phyloP scores from a whole-genome alignment of 2,888 invertebrate genomes.

The Gisinianus flammeolus region DNA sequence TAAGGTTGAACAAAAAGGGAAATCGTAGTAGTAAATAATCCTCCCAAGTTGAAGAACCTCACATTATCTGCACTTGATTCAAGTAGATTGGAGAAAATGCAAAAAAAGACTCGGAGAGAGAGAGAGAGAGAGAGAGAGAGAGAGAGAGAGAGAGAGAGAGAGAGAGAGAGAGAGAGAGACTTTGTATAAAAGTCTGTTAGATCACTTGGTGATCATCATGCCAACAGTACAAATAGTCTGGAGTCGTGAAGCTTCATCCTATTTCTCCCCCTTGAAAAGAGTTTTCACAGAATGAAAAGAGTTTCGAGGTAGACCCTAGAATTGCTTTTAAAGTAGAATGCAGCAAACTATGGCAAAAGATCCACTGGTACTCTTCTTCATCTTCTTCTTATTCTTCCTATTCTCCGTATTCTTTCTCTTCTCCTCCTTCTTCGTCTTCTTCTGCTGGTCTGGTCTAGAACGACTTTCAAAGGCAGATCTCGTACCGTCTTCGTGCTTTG shows the following conservation, averaged over 20 bases:
- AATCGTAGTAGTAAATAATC: neutral
- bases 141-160: neutral
- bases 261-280: neutral
- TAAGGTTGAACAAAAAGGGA: neutral
- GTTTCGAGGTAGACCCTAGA: conserved; percentile 28
- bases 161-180: neutral
- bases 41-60: neutral
- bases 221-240: conserved; percentile 15
- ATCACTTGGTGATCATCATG: conserved; percentile 18
- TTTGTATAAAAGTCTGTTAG: neutral
- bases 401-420: too few species aligned
- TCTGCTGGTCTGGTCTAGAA: conserved; percentile 18
- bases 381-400: neutral
- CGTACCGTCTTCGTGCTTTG: conserved; percentile 36
- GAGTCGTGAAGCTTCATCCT: conserved; percentile 15
- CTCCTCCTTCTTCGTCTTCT: neutral
- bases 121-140: neutral
- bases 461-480: conserved; percentile 37
- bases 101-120: neutral
- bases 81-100: neutral
- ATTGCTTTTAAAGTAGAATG: conserved; percentile 32
- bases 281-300: conserved; percentile 24
- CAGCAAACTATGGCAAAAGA: conserved; percentile 14
- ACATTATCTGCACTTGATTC: neutral
- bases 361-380: neutral